A percentile compares a stretch with the other conserved stretches of the same genome.
Evolutionary conservation across 1,140 invertebrate genomes (phyloP).

Genomic region (Wiebesia pumilae): DNA sequence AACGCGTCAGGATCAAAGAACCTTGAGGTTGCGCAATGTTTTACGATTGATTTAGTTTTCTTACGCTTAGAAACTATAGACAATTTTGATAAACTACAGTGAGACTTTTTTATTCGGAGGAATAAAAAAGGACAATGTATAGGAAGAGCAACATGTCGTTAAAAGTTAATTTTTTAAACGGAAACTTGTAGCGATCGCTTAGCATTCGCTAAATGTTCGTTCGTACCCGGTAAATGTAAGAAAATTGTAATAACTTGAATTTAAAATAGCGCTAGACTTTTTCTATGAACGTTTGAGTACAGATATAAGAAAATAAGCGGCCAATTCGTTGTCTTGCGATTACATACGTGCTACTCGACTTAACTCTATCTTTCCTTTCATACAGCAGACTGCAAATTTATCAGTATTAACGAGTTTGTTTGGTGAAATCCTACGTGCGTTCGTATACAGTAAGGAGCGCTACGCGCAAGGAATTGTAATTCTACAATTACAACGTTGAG

Average conservation of each 20-base stretch:
- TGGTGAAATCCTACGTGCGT: background rate
- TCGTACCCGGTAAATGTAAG: background rate
- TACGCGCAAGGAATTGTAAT: background rate
- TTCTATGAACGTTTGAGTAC: background rate
- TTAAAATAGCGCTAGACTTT: background rate
- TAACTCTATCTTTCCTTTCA: constrained; percentile 7
- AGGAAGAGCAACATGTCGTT: background rate
- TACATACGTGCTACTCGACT: constrained; percentile 31
- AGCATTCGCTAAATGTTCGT: background rate
- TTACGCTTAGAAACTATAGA: background rate
- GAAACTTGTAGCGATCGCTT: background rate
- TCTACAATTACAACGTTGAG: background rate
- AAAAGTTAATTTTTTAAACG: background rate
- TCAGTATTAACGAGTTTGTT: constrained; percentile 60
- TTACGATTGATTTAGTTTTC: background rate
- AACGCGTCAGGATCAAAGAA: background rate
- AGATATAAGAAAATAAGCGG: background rate
- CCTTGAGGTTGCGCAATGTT: background rate
- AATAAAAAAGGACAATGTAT: background rate
- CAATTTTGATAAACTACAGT: background rate
- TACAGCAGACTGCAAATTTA: constrained; percentile 57
- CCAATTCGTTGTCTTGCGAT: background rate
- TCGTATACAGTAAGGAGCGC: constrained; percentile 10
- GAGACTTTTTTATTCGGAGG: background rate
- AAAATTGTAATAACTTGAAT: background rate